Percentiles rank a stretch among this genome's conserved stretches.
Conservation (phyloP, 2,113 vertebrate species). For the Aegithalos caudatus region DNA sequence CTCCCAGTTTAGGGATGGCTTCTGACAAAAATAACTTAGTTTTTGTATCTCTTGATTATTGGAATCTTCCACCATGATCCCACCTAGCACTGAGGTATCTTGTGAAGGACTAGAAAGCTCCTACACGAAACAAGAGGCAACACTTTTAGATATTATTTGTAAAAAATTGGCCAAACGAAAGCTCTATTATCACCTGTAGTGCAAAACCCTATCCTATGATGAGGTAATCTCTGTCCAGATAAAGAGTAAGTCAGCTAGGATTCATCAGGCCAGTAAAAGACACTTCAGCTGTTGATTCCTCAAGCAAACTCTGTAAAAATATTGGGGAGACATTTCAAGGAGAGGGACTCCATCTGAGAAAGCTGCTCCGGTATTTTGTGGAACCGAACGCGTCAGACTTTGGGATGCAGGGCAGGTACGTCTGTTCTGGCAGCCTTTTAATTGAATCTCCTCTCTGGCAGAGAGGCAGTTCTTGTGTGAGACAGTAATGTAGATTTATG, state of each 20-base stretch:
- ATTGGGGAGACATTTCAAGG: not conserved
- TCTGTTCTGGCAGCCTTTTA: conserved; percentile 34
- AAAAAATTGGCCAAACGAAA: not conserved
- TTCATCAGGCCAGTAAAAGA: not conserved
- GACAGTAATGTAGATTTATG: conserved; percentile 48
- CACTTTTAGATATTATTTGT: not conserved
- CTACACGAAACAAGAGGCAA: not conserved
- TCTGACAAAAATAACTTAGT: not conserved
- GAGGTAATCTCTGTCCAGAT: not conserved
- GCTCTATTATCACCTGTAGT: not conserved
- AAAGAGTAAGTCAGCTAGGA: not conserved
- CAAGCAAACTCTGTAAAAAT: not conserved
- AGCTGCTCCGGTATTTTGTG: not conserved
- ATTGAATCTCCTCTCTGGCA: conserved; percentile 14
- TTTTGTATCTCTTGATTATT: not conserved
- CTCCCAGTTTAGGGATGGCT: not conserved
- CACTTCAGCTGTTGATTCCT: not conserved
- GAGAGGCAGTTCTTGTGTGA: not conserved
- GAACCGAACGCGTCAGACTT: not conserved
- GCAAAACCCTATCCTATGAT: not conserved
- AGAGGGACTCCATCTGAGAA: not conserved
- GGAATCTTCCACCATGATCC: not conserved
- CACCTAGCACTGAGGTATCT: not conserved
- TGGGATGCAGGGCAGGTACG: not conserved
- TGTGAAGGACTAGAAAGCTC: not conserved